Conservation (phyloP, 2,113 vertebrate genomes). For the Heliornis fulica region DNA sequence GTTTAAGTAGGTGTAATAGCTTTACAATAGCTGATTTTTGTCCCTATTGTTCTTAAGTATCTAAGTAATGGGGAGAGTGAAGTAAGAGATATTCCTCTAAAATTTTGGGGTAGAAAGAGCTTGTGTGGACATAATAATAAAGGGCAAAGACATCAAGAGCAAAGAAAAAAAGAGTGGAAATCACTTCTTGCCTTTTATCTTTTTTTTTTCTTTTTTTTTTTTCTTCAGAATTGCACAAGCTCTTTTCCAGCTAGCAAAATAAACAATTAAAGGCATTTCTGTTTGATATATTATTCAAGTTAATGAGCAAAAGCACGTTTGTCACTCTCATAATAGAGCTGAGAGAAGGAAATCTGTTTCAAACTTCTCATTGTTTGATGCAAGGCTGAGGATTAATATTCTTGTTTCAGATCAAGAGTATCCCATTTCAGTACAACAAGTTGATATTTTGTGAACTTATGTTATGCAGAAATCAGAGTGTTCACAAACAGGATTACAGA, state of each 20-base stretch:
- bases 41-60: not conserved
- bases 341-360: slow-evolving; percentile 36
- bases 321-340: slow-evolving; percentile 1
- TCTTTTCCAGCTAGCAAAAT: slow-evolving; percentile 20
- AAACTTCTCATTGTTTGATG: slow-evolving; percentile 52
- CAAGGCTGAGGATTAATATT: slow-evolving; percentile 31
- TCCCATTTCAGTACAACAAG: slow-evolving; percentile 35
- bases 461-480: slow-evolving; percentile 2
- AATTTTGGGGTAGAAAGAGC: not conserved
- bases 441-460: slow-evolving; percentile 8
- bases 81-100: not conserved
- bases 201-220: too few relatives aligned
- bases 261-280: slow-evolving; percentile 52
- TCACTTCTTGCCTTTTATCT: not conserved
- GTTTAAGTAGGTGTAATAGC: not conserved
- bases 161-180: not conserved
- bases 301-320: slow-evolving; percentile 41
- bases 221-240: not conserved
- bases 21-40: not conserved
- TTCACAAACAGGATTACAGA: not conserved
- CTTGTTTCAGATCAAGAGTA: slow-evolving; percentile 53
- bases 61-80: not conserved
- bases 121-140: not conserved
- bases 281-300: slow-evolving; percentile 54
- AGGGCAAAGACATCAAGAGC: not conserved